Conservation (phyloP, 1,140 invertebrate species). For the Lucilia cuprina region DNA sequence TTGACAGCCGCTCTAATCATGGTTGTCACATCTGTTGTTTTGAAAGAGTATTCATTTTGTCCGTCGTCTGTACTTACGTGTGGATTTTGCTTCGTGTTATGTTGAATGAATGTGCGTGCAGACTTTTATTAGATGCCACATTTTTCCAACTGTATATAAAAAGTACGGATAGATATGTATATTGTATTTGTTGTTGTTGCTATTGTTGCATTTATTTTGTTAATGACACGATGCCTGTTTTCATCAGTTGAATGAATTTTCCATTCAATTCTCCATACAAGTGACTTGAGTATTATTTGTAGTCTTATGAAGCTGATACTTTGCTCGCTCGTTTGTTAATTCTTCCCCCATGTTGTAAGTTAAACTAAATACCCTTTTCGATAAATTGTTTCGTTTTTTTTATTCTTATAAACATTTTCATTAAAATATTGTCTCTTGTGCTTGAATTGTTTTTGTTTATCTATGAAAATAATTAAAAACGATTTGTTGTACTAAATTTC, state of each 20-base stretch:
- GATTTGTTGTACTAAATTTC: constrained; percentile 31
- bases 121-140: constrained; percentile 28
- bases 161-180: not conserved
- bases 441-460: constrained; percentile 5
- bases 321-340: too few relatives aligned
- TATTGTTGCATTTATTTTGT: constrained; percentile 23
- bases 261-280: not conserved
- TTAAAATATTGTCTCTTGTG: not conserved
- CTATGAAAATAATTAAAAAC: constrained; percentile 29
- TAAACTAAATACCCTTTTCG: not conserved
- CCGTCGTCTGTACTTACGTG: not conserved
- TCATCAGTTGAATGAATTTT: constrained; percentile 21
- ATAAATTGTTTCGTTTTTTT: not conserved
- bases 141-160: constrained; percentile 25
- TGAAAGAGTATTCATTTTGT: not conserved
- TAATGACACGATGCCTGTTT: constrained; percentile 32
- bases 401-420: not conserved
- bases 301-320: too few relatives aligned
- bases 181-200: not conserved
- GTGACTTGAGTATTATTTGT: not conserved
- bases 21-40: constrained; percentile 28
- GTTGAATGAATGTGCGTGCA: constrained; percentile 11
- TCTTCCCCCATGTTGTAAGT: not conserved
- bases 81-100: not conserved
- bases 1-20: constrained; percentile 37